phyloP scores from a whole-genome alignment of 2,797 vertebrate species.

The Gallinago solitaria region DNA sequence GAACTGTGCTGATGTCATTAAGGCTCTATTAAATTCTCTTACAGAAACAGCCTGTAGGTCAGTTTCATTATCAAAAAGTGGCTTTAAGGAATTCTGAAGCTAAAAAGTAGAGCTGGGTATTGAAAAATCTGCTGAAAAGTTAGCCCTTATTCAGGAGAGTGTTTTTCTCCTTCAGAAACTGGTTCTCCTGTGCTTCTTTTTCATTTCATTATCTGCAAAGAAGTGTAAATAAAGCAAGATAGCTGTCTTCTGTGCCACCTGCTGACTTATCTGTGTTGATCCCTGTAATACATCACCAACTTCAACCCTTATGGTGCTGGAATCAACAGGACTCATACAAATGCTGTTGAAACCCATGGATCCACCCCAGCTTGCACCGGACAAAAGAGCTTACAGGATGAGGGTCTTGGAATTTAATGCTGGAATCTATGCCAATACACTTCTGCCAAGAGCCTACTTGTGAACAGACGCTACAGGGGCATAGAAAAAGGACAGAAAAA shows the following conservation, averaged over 20 bases:
- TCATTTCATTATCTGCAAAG: neutral
- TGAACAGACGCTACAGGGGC: neutral
- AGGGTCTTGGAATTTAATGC: neutral
- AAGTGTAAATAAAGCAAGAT: neutral
- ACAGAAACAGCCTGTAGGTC: neutral
- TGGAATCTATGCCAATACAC: neutral
- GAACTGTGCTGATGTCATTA: conserved; percentile 23
- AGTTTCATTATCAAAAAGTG: neutral
- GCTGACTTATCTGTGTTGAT: neutral
- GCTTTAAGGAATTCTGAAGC: neutral
- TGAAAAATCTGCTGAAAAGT: conserved; percentile 15
- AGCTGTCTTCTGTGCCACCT: neutral
- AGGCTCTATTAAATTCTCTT: conserved; percentile 1
- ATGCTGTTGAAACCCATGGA: neutral
- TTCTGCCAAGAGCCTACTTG: neutral
- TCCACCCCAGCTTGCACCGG: neutral
- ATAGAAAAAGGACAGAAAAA: neutral
- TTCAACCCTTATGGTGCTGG: neutral
- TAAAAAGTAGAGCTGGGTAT: neutral
- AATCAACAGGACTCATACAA: neutral
- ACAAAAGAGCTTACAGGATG: neutral
- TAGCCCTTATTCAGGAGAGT: conserved; percentile 52
- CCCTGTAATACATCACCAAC: neutral
- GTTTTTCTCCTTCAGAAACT: neutral
- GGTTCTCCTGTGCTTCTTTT: neutral